Conservation (phyloP, 2,113 vertebrate genomes). For the Malurus elegans region DNA sequence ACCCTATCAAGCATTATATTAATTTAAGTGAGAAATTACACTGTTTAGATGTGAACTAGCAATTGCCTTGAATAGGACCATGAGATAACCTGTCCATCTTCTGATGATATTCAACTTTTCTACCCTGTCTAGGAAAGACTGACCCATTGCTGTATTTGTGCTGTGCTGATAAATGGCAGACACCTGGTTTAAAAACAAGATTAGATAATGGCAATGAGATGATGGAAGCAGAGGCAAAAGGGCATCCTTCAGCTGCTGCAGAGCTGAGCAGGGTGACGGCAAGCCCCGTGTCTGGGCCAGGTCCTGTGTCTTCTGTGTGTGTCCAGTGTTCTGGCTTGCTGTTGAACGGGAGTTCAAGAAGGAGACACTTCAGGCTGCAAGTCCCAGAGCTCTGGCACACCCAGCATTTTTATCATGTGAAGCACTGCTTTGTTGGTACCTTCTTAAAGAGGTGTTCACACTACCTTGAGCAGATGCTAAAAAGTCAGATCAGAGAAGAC, state of each 20-base stretch:
- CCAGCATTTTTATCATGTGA: background rate
- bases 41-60: background rate
- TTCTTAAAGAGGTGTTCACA: background rate
- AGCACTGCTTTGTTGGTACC: background rate
- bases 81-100: background rate
- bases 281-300: background rate
- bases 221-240: rapidly evolving
- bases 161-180: background rate
- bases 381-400: background rate
- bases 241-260: background rate
- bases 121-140: background rate
- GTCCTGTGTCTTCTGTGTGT: rapidly evolving
- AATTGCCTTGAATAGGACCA: background rate
- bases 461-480: background rate
- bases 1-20: background rate
- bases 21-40: background rate
- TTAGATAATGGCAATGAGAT: background rate
- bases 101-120: background rate
- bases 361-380: background rate
- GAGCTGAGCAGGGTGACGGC: background rate
- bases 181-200: background rate
- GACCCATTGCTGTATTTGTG: background rate
- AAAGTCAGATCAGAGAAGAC: background rate
- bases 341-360: background rate
- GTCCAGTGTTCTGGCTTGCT: background rate